These are phyloP conservation scores for Coilia nasus DNA, from an alignment of 2,797 vertebrate genomes.

Conservation along the genomic window DNA sequence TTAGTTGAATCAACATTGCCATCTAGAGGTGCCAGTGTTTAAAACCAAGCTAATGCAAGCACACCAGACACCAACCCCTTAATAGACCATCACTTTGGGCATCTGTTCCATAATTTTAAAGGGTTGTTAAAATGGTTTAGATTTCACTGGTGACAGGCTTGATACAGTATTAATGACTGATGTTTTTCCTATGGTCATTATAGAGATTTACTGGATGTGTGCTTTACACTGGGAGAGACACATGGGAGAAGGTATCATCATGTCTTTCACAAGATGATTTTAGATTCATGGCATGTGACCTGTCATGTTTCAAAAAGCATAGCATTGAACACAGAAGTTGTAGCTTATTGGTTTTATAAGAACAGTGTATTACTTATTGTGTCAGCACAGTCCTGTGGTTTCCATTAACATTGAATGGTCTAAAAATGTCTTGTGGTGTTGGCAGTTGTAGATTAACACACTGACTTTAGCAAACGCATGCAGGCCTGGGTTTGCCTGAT, in stretches of 20 bases:
- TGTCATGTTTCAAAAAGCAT: background rate
- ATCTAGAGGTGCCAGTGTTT: constrained; percentile 50
- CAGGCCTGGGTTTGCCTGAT: background rate
- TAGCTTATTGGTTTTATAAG: background rate
- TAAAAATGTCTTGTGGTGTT: background rate
- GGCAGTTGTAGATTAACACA: background rate
- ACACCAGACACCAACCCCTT: constrained; percentile 33
- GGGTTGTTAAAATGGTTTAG: constrained; percentile 60
- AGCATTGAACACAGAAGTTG: too few species aligned
- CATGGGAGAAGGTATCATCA: constrained; percentile 41
- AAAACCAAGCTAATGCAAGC: constrained; percentile 56
- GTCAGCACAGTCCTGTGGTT: background rate
- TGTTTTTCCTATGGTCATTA: constrained; percentile 51
- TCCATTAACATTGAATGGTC: background rate
- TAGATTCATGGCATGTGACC: background rate
- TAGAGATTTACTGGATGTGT: constrained; percentile 61
- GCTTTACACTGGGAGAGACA: constrained; percentile 43
- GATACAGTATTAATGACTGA: constrained; percentile 65
- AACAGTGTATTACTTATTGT: background rate
- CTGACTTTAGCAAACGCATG: background rate
- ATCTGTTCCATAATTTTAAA: constrained; percentile 69
- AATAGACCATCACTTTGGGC: constrained; percentile 69
- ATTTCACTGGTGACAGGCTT: constrained; percentile 67
- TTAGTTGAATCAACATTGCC: constrained; percentile 69
- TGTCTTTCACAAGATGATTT: constrained; percentile 33